phyloP scores from a whole-genome alignment of 2,888 invertebrate species.

The Molorchus minor region DNA sequence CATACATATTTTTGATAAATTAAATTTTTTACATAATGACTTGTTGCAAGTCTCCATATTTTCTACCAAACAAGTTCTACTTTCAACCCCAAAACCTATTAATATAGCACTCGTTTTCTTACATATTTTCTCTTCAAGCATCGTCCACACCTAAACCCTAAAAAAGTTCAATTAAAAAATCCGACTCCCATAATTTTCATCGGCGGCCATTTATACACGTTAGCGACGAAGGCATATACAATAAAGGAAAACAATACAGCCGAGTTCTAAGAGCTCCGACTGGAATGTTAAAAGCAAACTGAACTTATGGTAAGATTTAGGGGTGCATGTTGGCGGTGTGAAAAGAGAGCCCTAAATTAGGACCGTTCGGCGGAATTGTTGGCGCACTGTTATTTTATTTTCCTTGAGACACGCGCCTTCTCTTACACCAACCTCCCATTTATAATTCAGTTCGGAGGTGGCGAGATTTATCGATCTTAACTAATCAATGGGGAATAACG shows the following conservation, averaged over 20 bases:
- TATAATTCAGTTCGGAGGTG: constrained; percentile 21
- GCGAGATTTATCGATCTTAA: constrained; percentile 28
- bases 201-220: constrained; percentile 41
- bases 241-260: constrained; percentile 45
- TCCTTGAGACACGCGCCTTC: constrained; percentile 31
- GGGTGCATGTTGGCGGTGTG: constrained; percentile 42
- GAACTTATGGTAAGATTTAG: constrained; percentile 43
- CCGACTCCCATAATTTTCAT: constrained; percentile 40
- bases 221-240: constrained; percentile 42
- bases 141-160: too few species aligned
- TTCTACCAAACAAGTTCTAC: too few species aligned
- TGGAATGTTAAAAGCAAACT: constrained; percentile 45
- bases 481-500: constrained; percentile 29
- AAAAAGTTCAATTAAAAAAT: constrained; percentile 42
- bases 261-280: constrained; percentile 33
- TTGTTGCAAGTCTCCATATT: too few species aligned
- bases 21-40: too few species aligned
- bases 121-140: too few species aligned
- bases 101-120: too few species aligned
- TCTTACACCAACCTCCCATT: constrained; percentile 32
- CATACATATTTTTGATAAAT: too few species aligned
- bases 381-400: constrained; percentile 33
- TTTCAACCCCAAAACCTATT: too few species aligned
- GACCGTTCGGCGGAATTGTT: constrained; percentile 38
- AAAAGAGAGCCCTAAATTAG: constrained; percentile 46